phyloP scores from a whole-genome alignment of 2,888 invertebrate genomes.

The Drosophila paucipuncta region DNA sequence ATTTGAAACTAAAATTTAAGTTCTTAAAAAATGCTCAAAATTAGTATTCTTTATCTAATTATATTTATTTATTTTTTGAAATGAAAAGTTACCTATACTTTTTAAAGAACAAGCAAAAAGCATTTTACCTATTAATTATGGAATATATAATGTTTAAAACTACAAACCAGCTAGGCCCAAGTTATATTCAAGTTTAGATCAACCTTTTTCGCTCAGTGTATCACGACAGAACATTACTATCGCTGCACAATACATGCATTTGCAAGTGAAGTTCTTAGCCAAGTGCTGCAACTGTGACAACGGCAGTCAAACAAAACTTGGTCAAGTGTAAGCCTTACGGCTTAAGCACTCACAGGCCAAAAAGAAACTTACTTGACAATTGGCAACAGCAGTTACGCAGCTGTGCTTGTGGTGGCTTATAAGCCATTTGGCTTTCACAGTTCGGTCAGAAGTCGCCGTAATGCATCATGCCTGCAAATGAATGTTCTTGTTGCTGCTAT shows the following conservation, averaged over 20 bases:
- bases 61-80: no score
- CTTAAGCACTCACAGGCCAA: slow-evolving; percentile 43
- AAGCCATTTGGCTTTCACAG: slow-evolving; percentile 46
- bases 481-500: slow-evolving; percentile 29
- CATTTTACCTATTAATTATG: not conserved
- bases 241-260: slow-evolving; percentile 35
- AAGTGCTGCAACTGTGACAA: slow-evolving; percentile 66
- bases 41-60: not conserved
- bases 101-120: not conserved
- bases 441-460: slow-evolving; percentile 19
- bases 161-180: not conserved
- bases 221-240: slow-evolving; percentile 1
- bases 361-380: slow-evolving; percentile 56
- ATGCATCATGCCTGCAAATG: slow-evolving; percentile 33
- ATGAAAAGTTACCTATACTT: not conserved
- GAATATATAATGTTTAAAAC: rapidly evolving
- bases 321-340: slow-evolving; percentile 71
- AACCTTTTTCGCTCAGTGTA: not conserved
- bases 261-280: slow-evolving; percentile 62
- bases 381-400: slow-evolving; percentile 54
- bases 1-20: not conserved
- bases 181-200: rapidly evolving
- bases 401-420: slow-evolving; percentile 59
- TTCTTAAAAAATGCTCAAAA: not conserved
- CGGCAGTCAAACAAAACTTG: slow-evolving; percentile 52